These are phyloP conservation scores for Campoplex capitator DNA, from an alignment of 2,888 invertebrate genomes.

Conservation along the genomic window DNA sequence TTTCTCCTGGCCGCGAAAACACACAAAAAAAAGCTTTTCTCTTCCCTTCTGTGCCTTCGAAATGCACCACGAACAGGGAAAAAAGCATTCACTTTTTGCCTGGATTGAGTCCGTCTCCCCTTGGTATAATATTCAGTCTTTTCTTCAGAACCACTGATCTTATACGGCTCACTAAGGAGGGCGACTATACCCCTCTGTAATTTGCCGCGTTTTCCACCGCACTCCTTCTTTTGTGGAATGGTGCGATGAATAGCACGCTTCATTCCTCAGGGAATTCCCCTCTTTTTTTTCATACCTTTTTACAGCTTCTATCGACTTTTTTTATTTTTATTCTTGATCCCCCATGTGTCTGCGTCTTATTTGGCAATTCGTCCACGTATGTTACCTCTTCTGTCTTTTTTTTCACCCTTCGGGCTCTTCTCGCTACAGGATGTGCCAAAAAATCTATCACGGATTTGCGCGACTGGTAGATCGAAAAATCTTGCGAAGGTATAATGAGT, in stretches of 20 bases:
- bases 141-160: neutral
- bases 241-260: slow-evolving; percentile 4
- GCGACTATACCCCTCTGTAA: neutral
- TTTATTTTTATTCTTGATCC: neutral
- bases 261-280: slow-evolving; percentile 9
- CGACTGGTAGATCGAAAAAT: neutral
- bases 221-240: slow-evolving; percentile 1
- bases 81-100: neutral
- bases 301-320: neutral
- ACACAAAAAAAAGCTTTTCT: neutral
- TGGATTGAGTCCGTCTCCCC: neutral
- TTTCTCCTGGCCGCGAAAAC: neutral
- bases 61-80: neutral
- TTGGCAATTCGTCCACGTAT: slow-evolving; percentile 19
- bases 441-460: neutral
- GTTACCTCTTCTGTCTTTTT: neutral
- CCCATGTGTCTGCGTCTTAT: slow-evolving; percentile 1
- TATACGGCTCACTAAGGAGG: slow-evolving; percentile 5
- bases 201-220: neutral
- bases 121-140: neutral
- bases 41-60: neutral
- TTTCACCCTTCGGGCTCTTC: neutral
- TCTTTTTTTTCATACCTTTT: neutral
- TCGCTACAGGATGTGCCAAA: neutral
- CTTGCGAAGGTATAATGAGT: neutral